phyloP scores from a whole-genome alignment of 1,140 invertebrate species.

The Tetragonula clypearis region DNA sequence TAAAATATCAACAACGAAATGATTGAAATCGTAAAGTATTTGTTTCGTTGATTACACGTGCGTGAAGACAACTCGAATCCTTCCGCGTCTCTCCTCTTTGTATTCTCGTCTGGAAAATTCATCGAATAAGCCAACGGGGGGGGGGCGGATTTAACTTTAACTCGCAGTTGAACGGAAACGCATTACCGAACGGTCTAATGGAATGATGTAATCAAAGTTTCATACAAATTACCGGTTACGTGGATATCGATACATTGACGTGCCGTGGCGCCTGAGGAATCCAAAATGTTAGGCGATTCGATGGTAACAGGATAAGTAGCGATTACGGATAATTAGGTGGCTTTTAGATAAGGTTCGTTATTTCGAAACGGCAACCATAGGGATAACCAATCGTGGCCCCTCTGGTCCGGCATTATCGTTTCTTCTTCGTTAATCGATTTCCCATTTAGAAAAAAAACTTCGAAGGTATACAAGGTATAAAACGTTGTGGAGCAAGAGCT shows the following conservation, averaged over 20 bases:
- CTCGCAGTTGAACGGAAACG: neutral
- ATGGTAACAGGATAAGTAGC: slow-evolving; percentile 22
- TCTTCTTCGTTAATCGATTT: neutral
- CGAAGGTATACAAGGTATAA: neutral
- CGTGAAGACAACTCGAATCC: neutral
- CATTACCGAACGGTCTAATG: neutral
- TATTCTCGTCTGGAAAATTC: neutral
- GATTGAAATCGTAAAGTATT: neutral
- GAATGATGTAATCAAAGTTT: slow-evolving; percentile 39
- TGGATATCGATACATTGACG: slow-evolving; percentile 23
- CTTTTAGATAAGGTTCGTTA: slow-evolving; percentile 19
- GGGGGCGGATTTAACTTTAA: neutral
- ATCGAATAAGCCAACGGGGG: neutral
- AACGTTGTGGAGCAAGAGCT: no score
- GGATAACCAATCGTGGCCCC: neutral
- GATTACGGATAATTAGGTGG: slow-evolving; percentile 40
- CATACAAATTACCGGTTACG: slow-evolving; percentile 41
- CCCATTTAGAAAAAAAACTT: neutral
- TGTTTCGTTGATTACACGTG: neutral
- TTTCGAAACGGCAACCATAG: neutral
- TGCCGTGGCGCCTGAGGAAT: slow-evolving; percentile 17
- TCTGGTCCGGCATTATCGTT: neutral
- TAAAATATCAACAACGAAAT: neutral
- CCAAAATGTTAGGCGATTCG: slow-evolving; percentile 12
- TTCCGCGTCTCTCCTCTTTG: neutral